Base-by-base conservation (phyloP, 92 coral and sea anemone genomes). In the Micromussa lordhowensis region DNA sequence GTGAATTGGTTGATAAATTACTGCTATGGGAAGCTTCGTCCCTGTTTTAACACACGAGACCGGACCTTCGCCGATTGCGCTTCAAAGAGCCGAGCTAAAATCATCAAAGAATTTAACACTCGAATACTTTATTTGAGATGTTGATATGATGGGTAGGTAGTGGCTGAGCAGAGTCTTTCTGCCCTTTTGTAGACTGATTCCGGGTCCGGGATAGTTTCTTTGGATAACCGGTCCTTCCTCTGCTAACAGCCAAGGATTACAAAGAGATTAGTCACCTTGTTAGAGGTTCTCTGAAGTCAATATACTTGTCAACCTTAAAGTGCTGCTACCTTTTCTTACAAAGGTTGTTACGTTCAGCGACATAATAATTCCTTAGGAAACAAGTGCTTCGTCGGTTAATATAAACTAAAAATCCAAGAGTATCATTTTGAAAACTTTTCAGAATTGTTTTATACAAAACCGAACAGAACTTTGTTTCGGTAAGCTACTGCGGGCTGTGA, bases 231-330 rank as follows among this genome's bases (percentile, higher is more conserved):
- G 31, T n/a, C 51, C 64, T 86, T 86, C 77, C 89, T 48, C 44
- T 66, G n/a, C 68, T 31, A 68, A 86, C 75, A 63, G 68, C 66
- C n/a, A 2, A 6, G 83, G 89, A 86, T 86, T 86, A 86, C 66
- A 66, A 77, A 61, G 28, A 31, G 89, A 86, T 86, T 86, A 77
- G 77, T 21, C 89, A 86, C 89, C 89, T 86, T 76, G 89, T 86
- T 86, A 86, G 89, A 78, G 82, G 51, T 28, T 64, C 89, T 86
- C 83, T 28, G 76, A 86, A 77, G 66, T 66, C 83, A 40, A 86
- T 86, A 34, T 31, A 13, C 21, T 68, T 86, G 88, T 85, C 88
- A 85, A 40, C 88, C 48, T 17, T 22, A 59, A 86, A 86, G 83
- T 86, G 77, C 17, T 86, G 77, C 17, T 66, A 21, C 15, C n/a